A percentile compares a stretch with the other conserved stretches of the same genome.
phyloP scores from a whole-genome alignment of 2,113 vertebrate species.

The Micromys minutus region DNA sequence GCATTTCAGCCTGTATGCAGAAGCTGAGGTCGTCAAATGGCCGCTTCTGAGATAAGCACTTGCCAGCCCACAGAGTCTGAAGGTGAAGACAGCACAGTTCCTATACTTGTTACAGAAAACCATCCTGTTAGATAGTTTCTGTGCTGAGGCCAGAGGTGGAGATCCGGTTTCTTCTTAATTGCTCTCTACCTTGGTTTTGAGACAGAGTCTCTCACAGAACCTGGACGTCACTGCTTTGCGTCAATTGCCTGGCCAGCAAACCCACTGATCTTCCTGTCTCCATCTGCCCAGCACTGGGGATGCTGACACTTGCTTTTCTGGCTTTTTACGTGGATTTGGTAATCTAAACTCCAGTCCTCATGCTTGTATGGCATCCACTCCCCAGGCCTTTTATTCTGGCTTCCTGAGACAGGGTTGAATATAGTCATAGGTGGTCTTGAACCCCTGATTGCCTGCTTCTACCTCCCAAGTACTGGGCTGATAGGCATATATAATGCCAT shows the following conservation, averaged over 20 bases:
- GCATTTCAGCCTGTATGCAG: neutral
- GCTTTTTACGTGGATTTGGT: neutral
- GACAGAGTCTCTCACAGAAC: neutral
- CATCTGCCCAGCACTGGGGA: neutral
- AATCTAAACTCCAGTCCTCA: neutral
- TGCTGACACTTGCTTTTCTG: neutral
- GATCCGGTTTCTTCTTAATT: neutral
- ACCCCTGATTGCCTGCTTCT: neutral
- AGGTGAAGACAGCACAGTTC: neutral
- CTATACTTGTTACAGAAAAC: neutral
- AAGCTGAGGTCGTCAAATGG: neutral
- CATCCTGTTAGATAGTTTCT: neutral
- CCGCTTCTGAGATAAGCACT: neutral
- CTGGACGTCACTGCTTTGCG: neutral
- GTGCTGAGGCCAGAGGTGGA: neutral
- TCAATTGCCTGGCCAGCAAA: neutral
- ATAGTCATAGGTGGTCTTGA: neutral
- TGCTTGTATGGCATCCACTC: neutral
- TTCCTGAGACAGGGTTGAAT: neutral
- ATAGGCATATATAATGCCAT: neutral
- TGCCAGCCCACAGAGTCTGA: neutral
- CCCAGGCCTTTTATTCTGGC: neutral
- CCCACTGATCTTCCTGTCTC: neutral
- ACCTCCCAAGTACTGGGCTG: neutral
- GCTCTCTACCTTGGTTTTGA: neutral